These are phyloP conservation scores for Chrosomus eos DNA, from an alignment of 2,797 vertebrate species.

Conservation along the genomic window DNA sequence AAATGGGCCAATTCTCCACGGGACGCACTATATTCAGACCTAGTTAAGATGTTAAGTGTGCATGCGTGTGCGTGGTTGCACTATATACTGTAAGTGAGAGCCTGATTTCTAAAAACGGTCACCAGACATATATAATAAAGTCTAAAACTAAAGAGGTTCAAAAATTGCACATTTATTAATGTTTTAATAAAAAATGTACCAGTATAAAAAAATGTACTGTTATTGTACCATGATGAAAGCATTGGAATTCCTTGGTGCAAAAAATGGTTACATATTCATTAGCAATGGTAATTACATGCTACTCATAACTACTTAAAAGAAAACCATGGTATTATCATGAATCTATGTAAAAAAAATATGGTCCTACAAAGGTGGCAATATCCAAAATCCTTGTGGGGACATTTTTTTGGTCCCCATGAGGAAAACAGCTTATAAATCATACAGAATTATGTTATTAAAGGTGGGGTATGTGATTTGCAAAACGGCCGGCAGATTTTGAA, in stretches of 20 bases:
- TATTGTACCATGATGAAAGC: background rate
- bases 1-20: constrained; percentile 35
- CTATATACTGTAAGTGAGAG: background rate
- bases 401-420: background rate
- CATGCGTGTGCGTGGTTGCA: constrained; percentile 24
- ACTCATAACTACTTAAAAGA: background rate
- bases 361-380: background rate
- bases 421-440: background rate
- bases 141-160: background rate
- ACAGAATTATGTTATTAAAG: background rate
- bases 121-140: background rate
- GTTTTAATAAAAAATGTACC: background rate
- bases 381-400: background rate
- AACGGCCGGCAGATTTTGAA: too few species aligned
- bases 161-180: background rate
- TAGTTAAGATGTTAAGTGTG: constrained; percentile 63
- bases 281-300: background rate
- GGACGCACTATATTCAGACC: background rate
- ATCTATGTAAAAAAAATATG: background rate
- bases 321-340: background rate
- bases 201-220: background rate
- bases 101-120: constrained; percentile 10
- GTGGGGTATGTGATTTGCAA: too few species aligned
- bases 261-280: background rate
- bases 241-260: background rate